Evolutionary conservation across 2,888 invertebrate genomes (phyloP).

Genomic region (Acronicta leporina): DNA sequence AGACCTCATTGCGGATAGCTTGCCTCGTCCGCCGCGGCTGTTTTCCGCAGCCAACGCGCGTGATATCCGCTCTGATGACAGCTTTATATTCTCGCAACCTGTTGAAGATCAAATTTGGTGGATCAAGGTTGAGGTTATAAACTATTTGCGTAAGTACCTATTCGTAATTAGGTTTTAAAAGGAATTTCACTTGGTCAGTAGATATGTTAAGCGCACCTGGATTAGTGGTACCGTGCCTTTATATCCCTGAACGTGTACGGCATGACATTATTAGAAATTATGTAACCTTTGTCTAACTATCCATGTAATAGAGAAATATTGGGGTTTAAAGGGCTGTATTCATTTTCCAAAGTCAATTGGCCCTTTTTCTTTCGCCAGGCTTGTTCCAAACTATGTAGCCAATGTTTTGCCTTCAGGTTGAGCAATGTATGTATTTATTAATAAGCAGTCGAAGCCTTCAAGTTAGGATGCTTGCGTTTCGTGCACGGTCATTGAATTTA

Average conservation of each 20-base stretch:
- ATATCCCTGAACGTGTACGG: background rate
- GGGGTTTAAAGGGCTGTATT: conserved; percentile 4
- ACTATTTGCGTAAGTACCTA: too few relatives aligned
- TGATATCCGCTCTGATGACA: conserved; percentile 83
- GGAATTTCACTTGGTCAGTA: too few relatives aligned
- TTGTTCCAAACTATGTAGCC: conserved; percentile 3
- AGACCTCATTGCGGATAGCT: conserved; percentile 89
- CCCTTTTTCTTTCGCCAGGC: background rate
- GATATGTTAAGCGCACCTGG: too few relatives aligned
- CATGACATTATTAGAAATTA: background rate
- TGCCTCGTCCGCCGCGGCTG: conserved; percentile 90
- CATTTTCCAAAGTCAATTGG: conserved; percentile 6
- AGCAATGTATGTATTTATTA: background rate
- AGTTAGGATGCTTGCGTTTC: too few relatives aligned
- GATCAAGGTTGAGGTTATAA: background rate
- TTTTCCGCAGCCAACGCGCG: conserved; percentile 81
- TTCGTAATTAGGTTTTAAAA: too few relatives aligned
- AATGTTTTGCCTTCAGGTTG: background rate
- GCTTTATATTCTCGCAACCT: conserved; percentile 84
- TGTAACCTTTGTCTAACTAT: conserved; percentile 5
- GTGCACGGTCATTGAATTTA: too few relatives aligned
- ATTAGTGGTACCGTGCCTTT: too few relatives aligned
- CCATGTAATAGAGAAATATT: conserved; percentile 11
- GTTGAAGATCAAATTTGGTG: conserved; percentile 11
- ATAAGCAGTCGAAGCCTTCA: too few relatives aligned